Percentiles rank a stretch among this genome's conserved stretches.
Evolutionary conservation across 2,888 invertebrate species (phyloP).

Genomic region (Ormyrus pomaceus): DNA sequence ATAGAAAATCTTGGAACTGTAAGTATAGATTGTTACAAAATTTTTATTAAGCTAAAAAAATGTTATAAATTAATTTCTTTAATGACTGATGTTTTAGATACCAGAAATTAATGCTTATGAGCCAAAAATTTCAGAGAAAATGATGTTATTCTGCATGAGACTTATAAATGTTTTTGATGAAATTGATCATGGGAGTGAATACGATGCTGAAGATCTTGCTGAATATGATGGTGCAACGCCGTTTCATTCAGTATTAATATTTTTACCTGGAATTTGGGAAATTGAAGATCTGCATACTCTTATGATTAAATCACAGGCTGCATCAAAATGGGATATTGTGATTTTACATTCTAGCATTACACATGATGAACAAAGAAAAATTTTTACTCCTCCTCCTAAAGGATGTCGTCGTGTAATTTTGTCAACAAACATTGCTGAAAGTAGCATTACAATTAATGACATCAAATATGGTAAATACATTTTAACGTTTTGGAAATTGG

Average conservation of each 20-base stretch:
- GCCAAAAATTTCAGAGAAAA: constrained; percentile 80
- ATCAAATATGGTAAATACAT: constrained; percentile 83
- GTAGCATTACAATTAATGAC: constrained; percentile 93
- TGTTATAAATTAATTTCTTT: constrained; percentile 3
- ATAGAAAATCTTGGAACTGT: constrained; percentile 67
- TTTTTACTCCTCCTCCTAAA: constrained; percentile 80
- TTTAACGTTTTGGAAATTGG: constrained; percentile 3
- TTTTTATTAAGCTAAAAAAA: not conserved
- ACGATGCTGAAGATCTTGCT: constrained; percentile 61
- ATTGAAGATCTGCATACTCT: constrained; percentile 84
- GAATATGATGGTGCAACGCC: constrained; percentile 73
- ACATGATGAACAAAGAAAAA: constrained; percentile 84
- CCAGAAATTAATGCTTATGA: constrained; percentile 78
- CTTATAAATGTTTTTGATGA: constrained; percentile 82
- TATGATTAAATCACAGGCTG: constrained; percentile 54
- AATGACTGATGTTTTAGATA: constrained; percentile 46
- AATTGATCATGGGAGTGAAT: constrained; percentile 74
- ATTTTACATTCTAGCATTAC: constrained; percentile 88
- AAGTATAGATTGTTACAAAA: constrained; percentile 55
- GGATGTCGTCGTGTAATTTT: constrained; percentile 89
- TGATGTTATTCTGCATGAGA: constrained; percentile 78
- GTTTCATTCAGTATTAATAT: constrained; percentile 87
- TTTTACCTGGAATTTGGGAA: constrained; percentile 92
- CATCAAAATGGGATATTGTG: constrained; percentile 78
- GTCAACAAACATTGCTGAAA: constrained; percentile 94